Evolutionary conservation across 2,113 vertebrate genomes (phyloP), one percentile per base, ranked within the genome.

Genomic region (Oreotrochilus melanogaster): DNA sequence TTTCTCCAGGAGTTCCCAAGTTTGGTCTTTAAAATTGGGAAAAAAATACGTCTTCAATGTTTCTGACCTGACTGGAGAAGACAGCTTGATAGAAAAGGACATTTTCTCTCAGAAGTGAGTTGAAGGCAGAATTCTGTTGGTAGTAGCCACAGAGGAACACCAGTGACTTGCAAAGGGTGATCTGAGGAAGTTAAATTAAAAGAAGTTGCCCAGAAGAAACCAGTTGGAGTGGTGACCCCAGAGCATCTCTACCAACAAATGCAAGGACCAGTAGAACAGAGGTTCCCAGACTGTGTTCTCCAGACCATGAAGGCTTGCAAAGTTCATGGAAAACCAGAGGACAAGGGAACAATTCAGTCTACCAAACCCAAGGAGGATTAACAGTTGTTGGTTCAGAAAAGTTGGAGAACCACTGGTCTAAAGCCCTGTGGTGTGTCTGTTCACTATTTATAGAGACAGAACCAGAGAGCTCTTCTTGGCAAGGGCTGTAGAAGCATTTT

Each of bases 1-100:
- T 90, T 86, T 70, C 82, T 42, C 78, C 33, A 76, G 73, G 71
- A 65, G 75, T 86, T 92, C 83, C 72, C 84, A 95, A 90, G 61
- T 30, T 91, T 53, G 17, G 30, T 76, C 48, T 85, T 67, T 18
- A 14, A 22, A 14, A 23, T 50, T 64, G 19, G n/a, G 48, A 48
- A 82, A 93, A 78, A 93, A 78, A 31, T 14, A 1, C 0, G 0
- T 85, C 84, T n/a, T 18, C 27, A 50, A 14, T 25, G 24, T 37
- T 91, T 74, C 60, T 78, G 66, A 86, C 7, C 27, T 50, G 35
- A 72, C 22, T 43, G 39, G 50, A 88, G 35, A 27, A 47, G 53
- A 56, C 23, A 83, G 11, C 24, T 70, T 66, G 51, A n/a, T 33
- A 82, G 73, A 42, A 71, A 81, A 35, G 18, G 33, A 23, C 3